Conservation (phyloP, 2,888 invertebrate genomes). For the Dorcus hopei region DNA sequence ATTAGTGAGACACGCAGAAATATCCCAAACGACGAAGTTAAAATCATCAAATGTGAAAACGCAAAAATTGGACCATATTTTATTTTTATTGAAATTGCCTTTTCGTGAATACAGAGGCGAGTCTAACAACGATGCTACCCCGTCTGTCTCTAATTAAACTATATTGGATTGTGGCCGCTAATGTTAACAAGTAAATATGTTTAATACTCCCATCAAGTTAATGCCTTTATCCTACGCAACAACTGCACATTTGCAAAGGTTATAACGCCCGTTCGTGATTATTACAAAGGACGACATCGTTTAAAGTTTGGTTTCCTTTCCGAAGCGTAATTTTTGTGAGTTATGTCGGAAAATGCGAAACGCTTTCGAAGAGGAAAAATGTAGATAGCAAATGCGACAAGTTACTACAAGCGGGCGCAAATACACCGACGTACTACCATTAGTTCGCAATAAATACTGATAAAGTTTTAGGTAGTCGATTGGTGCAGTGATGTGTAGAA, state of each 20-base stretch:
- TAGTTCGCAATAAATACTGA: conserved; percentile 29
- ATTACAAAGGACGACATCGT: no score
- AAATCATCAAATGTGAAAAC: conserved; percentile 17
- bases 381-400: no score
- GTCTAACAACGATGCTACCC: conserved; percentile 24
- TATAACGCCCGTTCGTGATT: neutral
- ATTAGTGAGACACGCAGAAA: conserved; percentile 17
- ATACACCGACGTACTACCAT: conserved; percentile 12
- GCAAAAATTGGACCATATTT: conserved; percentile 21
- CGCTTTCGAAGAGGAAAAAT: no score
- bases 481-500: conserved; percentile 42
- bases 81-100: conserved; percentile 30
- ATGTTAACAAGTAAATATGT: conserved; percentile 35
- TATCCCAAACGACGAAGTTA: conserved; percentile 19
- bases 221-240: conserved; percentile 35
- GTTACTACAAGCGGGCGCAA: conserved; percentile 13
- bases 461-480: conserved; percentile 30
- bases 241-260: conserved; percentile 27
- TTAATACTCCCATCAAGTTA: conserved; percentile 35
- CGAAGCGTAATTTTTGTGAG: no score
- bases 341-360: no score
- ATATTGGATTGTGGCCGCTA: conserved; percentile 31
- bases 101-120: conserved; percentile 24
- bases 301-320: no score
- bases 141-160: conserved; percentile 33